Conservation (phyloP, 2,113 vertebrate genomes). For the Syrmaticus mikado region DNA sequence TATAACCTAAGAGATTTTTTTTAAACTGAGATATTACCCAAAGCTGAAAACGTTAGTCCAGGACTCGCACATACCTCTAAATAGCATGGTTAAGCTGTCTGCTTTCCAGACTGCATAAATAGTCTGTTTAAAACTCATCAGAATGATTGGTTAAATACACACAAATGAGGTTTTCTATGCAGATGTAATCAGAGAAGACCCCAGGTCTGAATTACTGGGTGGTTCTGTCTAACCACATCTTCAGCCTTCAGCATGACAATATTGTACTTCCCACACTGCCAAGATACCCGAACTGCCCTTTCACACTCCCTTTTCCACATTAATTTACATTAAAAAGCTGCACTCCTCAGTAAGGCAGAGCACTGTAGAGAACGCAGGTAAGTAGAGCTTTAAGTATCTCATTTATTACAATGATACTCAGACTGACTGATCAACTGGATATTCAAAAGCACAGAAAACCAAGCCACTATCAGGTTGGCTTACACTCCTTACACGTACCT, state of each 20-base stretch:
- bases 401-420: neutral
- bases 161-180: neutral
- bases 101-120: neutral
- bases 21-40: neutral
- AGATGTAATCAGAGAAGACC: neutral
- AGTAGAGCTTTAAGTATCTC: neutral
- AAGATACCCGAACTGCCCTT: neutral
- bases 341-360: neutral
- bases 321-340: neutral
- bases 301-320: neutral
- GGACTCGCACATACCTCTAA: neutral
- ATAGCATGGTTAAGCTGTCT: neutral
- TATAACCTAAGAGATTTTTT: neutral
- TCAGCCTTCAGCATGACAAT: neutral
- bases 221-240: neutral
- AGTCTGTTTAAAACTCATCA: neutral
- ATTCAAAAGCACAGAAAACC: neutral
- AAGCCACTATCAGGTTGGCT: neutral
- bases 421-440: neutral
- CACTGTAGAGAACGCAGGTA: neutral
- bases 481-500: neutral
- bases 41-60: neutral
- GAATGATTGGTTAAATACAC: neutral
- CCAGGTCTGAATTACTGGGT: fast-evolving
- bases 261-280: neutral